Evolutionary conservation across 2,888 invertebrate species (phyloP).

Genomic region (Xanthorhoe designata): DNA sequence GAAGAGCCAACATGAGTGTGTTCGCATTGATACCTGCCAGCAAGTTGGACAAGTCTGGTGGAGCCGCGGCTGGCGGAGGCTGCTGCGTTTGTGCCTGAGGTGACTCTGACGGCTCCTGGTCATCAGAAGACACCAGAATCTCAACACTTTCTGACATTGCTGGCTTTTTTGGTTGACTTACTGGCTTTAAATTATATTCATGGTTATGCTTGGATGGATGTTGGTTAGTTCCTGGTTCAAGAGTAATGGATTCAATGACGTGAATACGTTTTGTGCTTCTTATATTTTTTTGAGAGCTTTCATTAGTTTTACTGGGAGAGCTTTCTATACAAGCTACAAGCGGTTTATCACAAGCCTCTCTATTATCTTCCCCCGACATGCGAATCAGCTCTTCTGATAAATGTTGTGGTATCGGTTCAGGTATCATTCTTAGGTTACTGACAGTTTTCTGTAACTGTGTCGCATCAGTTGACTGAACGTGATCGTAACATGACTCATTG

Average conservation of each 20-base stretch:
- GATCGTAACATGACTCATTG: slow-evolving; percentile 10
- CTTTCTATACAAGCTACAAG: neutral
- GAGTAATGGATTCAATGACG: slow-evolving; percentile 70
- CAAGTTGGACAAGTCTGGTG: slow-evolving; percentile 66
- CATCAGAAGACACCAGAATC: slow-evolving; percentile 27
- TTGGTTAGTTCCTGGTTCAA: slow-evolving; percentile 49
- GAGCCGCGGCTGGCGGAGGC: slow-evolving; percentile 20
- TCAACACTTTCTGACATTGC: slow-evolving; percentile 22
- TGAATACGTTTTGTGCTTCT: slow-evolving; percentile 69
- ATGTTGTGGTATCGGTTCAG: slow-evolving; percentile 54
- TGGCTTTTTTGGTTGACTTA: slow-evolving; percentile 24
- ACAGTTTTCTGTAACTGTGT: slow-evolving; percentile 14
- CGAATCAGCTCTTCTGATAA: slow-evolving; percentile 59
- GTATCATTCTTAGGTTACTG: slow-evolving; percentile 37
- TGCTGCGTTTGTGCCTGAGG: slow-evolving; percentile 6
- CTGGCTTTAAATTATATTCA: slow-evolving; percentile 31
- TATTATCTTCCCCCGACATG: slow-evolving; percentile 46
- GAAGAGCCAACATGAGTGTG: slow-evolving; percentile 72
- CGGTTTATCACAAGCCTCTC: slow-evolving; percentile 7
- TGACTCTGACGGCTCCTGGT: slow-evolving; percentile 16
- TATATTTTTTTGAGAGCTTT: slow-evolving; percentile 50
- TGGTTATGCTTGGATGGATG: slow-evolving; percentile 12
- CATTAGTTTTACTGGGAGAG: slow-evolving; percentile 28
- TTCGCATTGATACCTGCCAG: slow-evolving; percentile 75
- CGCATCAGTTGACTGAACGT: slow-evolving; percentile 9